These are phyloP conservation scores for Sprattus sprattus DNA, from an alignment of 2,113 vertebrate genomes.

Conservation along the genomic window DNA sequence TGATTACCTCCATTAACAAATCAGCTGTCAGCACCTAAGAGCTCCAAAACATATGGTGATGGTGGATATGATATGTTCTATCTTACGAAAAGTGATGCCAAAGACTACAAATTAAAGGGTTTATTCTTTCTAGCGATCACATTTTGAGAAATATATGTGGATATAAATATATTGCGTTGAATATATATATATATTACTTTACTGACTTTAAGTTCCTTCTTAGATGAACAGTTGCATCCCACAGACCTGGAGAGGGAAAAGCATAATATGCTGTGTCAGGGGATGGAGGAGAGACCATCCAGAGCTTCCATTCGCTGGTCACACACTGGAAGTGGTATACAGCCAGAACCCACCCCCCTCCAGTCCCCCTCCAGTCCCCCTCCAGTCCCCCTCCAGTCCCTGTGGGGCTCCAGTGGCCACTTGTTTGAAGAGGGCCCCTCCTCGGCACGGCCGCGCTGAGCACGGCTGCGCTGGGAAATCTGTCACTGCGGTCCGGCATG, in stretches of 20 bases:
- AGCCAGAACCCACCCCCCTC: background rate
- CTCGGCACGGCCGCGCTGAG: conserved; percentile 60
- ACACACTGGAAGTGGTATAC: background rate
- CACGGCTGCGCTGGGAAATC: conserved; percentile 60
- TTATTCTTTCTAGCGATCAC: background rate
- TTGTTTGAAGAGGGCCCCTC: conserved; percentile 60
- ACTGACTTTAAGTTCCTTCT: background rate
- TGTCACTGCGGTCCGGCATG: conserved; percentile 65
- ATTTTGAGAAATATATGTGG: background rate
- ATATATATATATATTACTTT: background rate
- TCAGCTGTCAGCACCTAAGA: background rate
- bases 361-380: no score
- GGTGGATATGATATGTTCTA: background rate
- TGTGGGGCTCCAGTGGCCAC: conserved; percentile 60
- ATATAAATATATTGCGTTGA: background rate
- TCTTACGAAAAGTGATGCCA: background rate
- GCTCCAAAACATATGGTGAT: background rate
- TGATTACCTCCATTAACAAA: background rate
- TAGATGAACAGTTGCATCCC: background rate
- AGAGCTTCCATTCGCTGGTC: background rate
- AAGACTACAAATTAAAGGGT: background rate
- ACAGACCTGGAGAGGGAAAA: background rate
- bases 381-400: conserved; percentile 33
- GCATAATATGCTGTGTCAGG: background rate
- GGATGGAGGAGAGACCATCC: background rate